phyloP scores from a whole-genome alignment of 2,113 vertebrate genomes.

The Crotalus viridis region DNA sequence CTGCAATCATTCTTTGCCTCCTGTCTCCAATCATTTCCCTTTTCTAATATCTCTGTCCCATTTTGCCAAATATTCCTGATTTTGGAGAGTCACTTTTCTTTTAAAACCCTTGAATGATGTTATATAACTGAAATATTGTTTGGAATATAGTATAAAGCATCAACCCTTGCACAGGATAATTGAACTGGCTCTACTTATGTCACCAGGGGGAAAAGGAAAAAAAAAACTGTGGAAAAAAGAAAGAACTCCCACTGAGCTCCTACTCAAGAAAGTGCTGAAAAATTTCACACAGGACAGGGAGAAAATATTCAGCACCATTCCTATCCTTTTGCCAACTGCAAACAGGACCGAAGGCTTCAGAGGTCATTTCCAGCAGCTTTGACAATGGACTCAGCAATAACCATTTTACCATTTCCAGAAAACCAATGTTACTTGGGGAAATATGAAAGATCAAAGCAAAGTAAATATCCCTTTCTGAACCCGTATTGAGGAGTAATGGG shows the following conservation, averaged over 20 bases:
- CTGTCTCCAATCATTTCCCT: not conserved
- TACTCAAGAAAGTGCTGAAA: not conserved
- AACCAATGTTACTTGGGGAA: not conserved
- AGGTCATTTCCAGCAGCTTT: not conserved
- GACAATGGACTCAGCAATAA: not conserved
- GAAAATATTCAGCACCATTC: not conserved
- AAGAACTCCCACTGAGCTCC: not conserved
- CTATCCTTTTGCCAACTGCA: not conserved
- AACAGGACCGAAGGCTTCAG: not conserved
- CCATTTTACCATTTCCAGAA: not conserved
- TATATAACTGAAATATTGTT: not conserved
- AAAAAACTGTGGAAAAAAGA: not conserved
- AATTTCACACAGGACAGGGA: not conserved
- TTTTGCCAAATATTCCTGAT: not conserved
- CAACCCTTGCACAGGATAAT: not conserved
- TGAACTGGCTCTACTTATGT: not conserved
- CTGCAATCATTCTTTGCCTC: not conserved
- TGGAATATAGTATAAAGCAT: not conserved
- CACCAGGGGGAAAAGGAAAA: not conserved
- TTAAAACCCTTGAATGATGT: not conserved
- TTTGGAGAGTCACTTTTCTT: not conserved
- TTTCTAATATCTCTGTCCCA: not conserved
- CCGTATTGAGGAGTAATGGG: not conserved
- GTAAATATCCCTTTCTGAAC: not conserved
- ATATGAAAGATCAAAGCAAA: not conserved